These are phyloP conservation scores for Drosophila formosana DNA, from an alignment of 2,888 invertebrate species.

Conservation along the genomic window DNA sequence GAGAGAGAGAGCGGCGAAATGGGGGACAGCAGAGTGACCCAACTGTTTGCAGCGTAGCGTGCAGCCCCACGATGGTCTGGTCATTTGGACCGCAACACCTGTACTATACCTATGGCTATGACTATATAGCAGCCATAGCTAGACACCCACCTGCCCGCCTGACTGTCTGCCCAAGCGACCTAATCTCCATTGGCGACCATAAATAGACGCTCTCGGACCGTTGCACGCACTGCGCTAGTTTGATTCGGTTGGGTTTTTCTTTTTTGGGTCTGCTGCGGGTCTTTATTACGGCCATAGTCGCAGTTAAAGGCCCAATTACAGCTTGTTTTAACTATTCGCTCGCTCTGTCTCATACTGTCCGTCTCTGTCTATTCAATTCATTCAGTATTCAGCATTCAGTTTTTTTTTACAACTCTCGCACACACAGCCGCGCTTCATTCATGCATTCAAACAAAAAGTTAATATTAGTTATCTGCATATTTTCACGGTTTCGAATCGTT, in stretches of 20 bases:
- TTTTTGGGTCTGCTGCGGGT: conserved; percentile 39
- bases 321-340: neutral
- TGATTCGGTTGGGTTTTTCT: conserved; percentile 14
- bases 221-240: conserved; percentile 55
- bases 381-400: conserved; percentile 13
- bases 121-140: neutral
- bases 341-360: neutral
- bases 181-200: conserved; percentile 40
- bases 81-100: conserved; percentile 36
- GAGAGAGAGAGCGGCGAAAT: neutral
- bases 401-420: conserved; percentile 31
- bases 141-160: conserved; percentile 26
- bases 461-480: conserved; percentile 79
- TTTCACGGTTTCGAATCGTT: conserved; percentile 72
- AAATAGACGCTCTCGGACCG: conserved; percentile 25
- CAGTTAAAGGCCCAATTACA: conserved; percentile 44
- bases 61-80: conserved; percentile 4
- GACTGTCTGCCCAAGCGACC: conserved; percentile 1
- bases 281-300: conserved; percentile 29
- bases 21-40: conserved; percentile 37
- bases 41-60: conserved; percentile 40
- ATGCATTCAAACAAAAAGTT: conserved; percentile 73
- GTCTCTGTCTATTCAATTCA: conserved; percentile 33
- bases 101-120: neutral
- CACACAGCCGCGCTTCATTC: conserved; percentile 65